Evolutionary conservation across 2,113 vertebrate genomes (phyloP).

Genomic region (Petrocephalus zakoni): DNA sequence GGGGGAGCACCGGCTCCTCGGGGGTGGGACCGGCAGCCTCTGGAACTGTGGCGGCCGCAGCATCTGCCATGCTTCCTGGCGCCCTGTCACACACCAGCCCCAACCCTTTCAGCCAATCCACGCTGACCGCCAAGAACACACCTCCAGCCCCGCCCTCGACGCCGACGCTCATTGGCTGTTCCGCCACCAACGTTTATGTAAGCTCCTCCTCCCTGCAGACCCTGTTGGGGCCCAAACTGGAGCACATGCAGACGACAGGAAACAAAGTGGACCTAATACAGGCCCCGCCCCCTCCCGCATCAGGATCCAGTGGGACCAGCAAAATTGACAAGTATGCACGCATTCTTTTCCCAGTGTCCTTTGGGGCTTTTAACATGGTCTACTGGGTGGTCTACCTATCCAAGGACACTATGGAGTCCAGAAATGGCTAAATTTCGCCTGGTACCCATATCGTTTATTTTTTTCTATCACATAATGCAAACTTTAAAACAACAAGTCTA

Average conservation of each 20-base stretch:
- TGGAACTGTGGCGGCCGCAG: conserved; percentile 39
- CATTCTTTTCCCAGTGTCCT: conserved; percentile 95
- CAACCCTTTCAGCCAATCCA: conserved; percentile 75
- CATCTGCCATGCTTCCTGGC: conserved; percentile 48
- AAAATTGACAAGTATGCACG: conserved; percentile 99
- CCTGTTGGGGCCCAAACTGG: conserved; percentile 78
- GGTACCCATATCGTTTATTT: conserved; percentile 45
- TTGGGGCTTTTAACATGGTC: conserved; percentile 97
- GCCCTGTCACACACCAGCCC: conserved; percentile 76
- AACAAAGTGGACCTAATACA: conserved; percentile 69
- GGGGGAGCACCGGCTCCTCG: conserved; percentile 45
- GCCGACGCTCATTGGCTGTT: conserved; percentile 64
- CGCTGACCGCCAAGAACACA: conserved; percentile 67
- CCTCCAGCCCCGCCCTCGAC: conserved; percentile 70
- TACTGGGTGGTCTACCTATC: conserved; percentile 99
- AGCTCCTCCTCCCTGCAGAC: conserved; percentile 69
- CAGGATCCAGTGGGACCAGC: conserved; percentile 76
- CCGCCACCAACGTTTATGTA: conserved; percentile 52
- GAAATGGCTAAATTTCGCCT: conserved; percentile 64
- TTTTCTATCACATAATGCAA: conserved; percentile 45
- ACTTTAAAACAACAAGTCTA: not conserved
- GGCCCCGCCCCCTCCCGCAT: conserved; percentile 64
- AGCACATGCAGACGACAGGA: conserved; percentile 73
- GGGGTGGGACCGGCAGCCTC: conserved; percentile 59
- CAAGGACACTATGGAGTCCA: conserved; percentile 89